These are phyloP conservation scores for Acropora tenuis DNA, from an alignment of 64 coral and sea anemone genomes.

Conservation along the genomic window DNA sequence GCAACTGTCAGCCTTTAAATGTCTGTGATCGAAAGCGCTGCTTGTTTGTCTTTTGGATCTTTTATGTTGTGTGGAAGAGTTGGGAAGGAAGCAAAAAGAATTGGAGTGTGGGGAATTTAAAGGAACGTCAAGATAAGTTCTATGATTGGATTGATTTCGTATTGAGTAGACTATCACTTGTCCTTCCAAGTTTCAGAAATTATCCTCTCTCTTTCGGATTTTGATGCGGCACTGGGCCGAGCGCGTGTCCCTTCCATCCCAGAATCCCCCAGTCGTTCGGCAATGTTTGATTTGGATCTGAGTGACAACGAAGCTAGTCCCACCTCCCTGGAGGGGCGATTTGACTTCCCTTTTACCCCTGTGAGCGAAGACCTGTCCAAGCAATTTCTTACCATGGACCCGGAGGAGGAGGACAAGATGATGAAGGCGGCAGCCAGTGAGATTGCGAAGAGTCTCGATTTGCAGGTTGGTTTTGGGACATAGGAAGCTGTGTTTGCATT, in stretches of 20 bases:
- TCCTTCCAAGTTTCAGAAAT: background rate
- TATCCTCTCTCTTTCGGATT: conserved; percentile 74
- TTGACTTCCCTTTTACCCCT: conserved; percentile 74
- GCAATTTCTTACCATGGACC: conserved; percentile 70
- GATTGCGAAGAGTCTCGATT: conserved; percentile 84
- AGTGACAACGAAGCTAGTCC: conserved; percentile 77
- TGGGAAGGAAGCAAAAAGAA: too few relatives aligned
- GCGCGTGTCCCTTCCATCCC: conserved; percentile 63
- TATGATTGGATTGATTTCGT: background rate
- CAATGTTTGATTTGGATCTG: conserved; percentile 76
- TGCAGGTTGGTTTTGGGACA: conserved; percentile 61
- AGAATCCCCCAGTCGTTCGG: conserved; percentile 51
- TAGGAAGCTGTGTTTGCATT: too few relatives aligned
- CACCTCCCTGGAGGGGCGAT: conserved; percentile 35
- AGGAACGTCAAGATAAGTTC: too few relatives aligned
- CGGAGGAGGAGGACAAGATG: conserved; percentile 79
- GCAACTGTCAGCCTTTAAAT: too few relatives aligned
- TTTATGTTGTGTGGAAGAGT: too few relatives aligned
- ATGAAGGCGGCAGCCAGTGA: conserved; percentile 80
- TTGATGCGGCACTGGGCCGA: conserved; percentile 94
- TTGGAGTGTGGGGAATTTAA: too few relatives aligned
- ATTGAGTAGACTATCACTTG: background rate
- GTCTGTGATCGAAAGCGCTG: too few relatives aligned
- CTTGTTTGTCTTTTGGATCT: too few relatives aligned
- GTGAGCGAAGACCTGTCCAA: conserved; percentile 46